Percentiles rank a stretch among this genome's conserved stretches.
These are phyloP conservation scores for Campylomormyrus numenius DNA, from an alignment of 2,113 vertebrate genomes.

Conservation along the genomic window DNA sequence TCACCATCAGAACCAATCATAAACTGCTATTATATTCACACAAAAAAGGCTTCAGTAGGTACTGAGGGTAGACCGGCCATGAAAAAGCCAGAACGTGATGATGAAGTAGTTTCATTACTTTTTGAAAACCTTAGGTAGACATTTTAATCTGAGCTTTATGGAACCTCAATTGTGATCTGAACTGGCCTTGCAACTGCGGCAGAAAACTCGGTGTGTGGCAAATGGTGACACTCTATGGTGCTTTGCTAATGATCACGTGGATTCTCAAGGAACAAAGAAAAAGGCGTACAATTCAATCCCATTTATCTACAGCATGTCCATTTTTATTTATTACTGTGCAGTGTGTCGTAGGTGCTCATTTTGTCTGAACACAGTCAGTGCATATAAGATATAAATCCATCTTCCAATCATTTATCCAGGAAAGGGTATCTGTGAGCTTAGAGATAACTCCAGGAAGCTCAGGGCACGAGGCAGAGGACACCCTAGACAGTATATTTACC, in stretches of 20 bases:
- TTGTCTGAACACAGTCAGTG: neutral
- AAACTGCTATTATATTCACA: neutral
- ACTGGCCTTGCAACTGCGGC: no score
- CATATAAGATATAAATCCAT: neutral
- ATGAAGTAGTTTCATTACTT: neutral
- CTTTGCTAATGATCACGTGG: neutral
- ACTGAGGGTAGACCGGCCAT: neutral
- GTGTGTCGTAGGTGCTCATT: neutral
- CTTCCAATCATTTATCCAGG: neutral
- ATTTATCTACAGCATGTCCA: neutral
- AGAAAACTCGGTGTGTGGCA: neutral
- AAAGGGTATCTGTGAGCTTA: neutral
- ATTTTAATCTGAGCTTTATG: neutral
- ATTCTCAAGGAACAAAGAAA: neutral
- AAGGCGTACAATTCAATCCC: neutral
- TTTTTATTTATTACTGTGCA: neutral
- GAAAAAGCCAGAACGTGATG: neutral
- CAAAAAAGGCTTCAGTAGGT: neutral
- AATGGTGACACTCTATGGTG: neutral
- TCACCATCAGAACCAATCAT: neutral
- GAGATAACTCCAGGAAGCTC: neutral
- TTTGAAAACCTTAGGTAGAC: neutral
- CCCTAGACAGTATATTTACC: neutral
- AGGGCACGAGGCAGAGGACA: neutral
- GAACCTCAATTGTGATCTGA: neutral